Conservation (phyloP, 2,797 vertebrate genomes). For the Spondyliosoma cantharus region DNA sequence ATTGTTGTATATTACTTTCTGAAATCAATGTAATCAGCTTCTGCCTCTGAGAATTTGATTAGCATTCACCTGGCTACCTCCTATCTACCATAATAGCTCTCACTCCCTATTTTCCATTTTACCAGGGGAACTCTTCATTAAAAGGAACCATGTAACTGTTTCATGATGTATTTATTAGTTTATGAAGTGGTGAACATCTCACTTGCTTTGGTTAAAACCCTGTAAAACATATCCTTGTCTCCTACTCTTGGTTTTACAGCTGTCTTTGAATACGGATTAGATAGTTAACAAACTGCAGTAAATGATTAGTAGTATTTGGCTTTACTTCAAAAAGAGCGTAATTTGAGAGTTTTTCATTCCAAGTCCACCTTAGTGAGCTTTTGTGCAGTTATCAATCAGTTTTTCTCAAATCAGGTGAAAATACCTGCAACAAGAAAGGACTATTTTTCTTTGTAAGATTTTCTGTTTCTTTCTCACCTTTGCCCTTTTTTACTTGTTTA, state of each 20-base stretch:
- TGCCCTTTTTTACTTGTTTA: not conserved
- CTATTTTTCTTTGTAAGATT: not conserved
- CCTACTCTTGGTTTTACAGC: not conserved
- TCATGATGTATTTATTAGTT: slow-evolving; percentile 23
- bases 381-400: not conserved
- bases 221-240: slow-evolving; percentile 2
- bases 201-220: slow-evolving; percentile 3
- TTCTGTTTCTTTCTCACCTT: not conserved
- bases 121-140: slow-evolving; percentile 11
- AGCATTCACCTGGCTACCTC: slow-evolving; percentile 22
- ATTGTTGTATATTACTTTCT: slow-evolving; percentile 28
- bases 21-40: slow-evolving; percentile 32
- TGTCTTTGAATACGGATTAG: not conserved
- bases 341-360: too few species aligned
- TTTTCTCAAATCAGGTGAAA: not conserved
- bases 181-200: slow-evolving; percentile 7
- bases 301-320: not conserved
- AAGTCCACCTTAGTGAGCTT: not conserved
- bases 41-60: slow-evolving; percentile 5
- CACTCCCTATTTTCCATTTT: slow-evolving; percentile 2
- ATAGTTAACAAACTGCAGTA: not conserved
- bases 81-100: slow-evolving; percentile 17
- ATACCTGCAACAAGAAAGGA: not conserved
- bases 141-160: not conserved
- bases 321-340: not conserved